Conservation (phyloP, 2,113 vertebrate species). For the Oophaga pumilio region DNA sequence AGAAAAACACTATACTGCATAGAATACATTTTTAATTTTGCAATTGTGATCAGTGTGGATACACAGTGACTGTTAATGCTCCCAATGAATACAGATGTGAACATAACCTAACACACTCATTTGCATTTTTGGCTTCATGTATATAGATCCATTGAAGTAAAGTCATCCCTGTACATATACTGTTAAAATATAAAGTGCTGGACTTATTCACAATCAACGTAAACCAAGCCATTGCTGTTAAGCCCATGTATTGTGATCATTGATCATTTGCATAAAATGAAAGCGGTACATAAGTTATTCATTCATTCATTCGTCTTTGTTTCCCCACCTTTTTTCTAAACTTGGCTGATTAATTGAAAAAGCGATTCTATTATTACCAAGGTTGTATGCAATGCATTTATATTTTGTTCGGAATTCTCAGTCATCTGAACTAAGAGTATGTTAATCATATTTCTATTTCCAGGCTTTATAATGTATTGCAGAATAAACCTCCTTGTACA, state of each 20-base stretch:
- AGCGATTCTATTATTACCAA: not conserved
- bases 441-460: not conserved
- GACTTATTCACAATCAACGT: not conserved
- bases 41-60: too few relatives aligned
- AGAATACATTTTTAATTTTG: too few relatives aligned
- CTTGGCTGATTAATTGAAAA: not conserved
- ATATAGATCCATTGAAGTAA: not conserved
- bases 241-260: not conserved
- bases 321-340: not conserved
- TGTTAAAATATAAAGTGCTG: not conserved
- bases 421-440: not conserved
- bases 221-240: not conserved
- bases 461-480: not conserved
- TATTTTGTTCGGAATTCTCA: not conserved
- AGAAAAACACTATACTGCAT: too few relatives aligned
- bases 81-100: too few relatives aligned
- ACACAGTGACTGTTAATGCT: too few relatives aligned
- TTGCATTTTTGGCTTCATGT: not conserved
- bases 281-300: not conserved
- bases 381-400: constrained; percentile 7
- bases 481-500: constrained; percentile 20
- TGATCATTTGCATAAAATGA: not conserved
- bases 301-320: not conserved
- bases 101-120: too few relatives aligned
- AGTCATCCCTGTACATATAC: not conserved